Evolutionary conservation across 2,113 vertebrate genomes (phyloP), one percentile per base, ranked within the genome.

Genomic region (Pyxicephalus adspersus): DNA sequence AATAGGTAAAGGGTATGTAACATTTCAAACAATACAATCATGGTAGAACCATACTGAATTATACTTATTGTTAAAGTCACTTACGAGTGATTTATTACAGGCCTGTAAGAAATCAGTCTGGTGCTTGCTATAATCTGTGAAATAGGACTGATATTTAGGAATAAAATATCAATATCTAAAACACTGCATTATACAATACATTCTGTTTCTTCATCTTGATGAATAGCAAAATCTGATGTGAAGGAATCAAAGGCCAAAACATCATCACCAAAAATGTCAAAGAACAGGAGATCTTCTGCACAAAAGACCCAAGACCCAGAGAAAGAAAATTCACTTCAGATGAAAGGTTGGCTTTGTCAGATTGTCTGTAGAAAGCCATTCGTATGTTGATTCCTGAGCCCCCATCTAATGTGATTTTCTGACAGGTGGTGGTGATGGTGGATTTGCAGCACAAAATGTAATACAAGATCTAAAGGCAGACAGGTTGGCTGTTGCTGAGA

Each of bases 241-340:
- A 80, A 71, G 20, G 77, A 71, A 60, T 3, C 17, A 3, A 74
- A 74, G 26, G n/a, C 67, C 23, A 54, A 57, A n/a, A 57, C 64
- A 31, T 2, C 17, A 54, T 66, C 76, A 25, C 29, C 54, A 54
- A 80, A 80, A 38, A 31, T 57, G 34, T 34, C 26, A 60, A 80
- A 80, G 38, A 71, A 25, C 0, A 57, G 23, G 13, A 61, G 15
- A 71, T 58, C 55, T 45, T 25, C 64, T 11, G 20, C 31, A 51
- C 63, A 19, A 6, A 9, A 54, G 34, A 17, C 51, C 20, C 25
- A 52, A 54, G 57, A 72, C n/a, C 20, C 38, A 11, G 78, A 80
- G 23, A 80, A 80, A 57, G 78, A 80, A 11, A 80, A 80, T 23
- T 72, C 57, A n/a, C 66, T 34, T 5, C 31, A 72, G 2, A 38